phyloP scores from a whole-genome alignment of 2,113 vertebrate species.

The Serinus canaria region DNA sequence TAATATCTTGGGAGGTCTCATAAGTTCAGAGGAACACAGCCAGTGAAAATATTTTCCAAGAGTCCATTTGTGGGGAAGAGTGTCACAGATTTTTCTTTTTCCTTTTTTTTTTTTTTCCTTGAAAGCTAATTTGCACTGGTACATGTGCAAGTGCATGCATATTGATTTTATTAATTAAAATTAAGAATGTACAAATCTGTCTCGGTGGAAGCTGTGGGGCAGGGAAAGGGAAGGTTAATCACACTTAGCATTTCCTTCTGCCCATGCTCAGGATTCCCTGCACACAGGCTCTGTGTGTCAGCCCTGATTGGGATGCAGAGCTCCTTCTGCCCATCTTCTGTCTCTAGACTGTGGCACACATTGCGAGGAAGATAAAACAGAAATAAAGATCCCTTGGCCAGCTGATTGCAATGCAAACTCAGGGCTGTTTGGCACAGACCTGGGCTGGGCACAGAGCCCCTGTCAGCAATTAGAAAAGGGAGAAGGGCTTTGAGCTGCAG shows the following conservation, averaged over 20 bases:
- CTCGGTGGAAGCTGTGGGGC: not conserved
- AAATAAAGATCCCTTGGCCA: not conserved
- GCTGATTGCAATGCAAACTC: not conserved
- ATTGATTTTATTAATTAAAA: slow-evolving; percentile 42
- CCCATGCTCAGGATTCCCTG: not conserved
- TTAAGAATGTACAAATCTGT: not conserved
- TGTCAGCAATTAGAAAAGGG: not conserved
- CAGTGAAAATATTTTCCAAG: not conserved
- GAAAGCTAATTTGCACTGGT: not conserved
- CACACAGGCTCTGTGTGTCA: not conserved
- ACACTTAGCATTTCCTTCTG: not conserved
- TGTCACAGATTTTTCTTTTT: not conserved
- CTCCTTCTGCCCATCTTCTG: not conserved
- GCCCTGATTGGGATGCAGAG: slow-evolving; percentile 1
- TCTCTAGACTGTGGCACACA: not conserved
- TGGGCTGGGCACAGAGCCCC: not conserved
- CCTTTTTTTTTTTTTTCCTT: no score
- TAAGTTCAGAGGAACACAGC: not conserved
- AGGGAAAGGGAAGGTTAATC: not conserved
- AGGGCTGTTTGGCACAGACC: not conserved
- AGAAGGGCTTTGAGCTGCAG: not conserved
- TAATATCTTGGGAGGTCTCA: not conserved
- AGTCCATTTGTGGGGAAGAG: not conserved
- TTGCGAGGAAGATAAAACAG: not conserved
- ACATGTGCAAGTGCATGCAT: not conserved